Evolutionary conservation across 2,113 vertebrate species (phyloP).

Genomic region (Corythoichthys haematopterus): DNA sequence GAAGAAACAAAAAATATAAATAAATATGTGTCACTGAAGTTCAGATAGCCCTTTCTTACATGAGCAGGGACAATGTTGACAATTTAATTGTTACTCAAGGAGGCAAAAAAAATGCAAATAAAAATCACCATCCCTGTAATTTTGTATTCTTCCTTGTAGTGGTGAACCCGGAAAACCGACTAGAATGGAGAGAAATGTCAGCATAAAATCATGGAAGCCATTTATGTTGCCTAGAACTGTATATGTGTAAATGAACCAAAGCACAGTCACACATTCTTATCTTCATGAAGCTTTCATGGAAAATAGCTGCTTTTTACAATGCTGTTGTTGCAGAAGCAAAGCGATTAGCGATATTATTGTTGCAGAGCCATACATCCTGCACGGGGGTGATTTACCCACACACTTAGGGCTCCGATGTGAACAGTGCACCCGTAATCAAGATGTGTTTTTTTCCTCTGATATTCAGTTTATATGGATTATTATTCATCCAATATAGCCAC

Average conservation of each 20-base stretch:
- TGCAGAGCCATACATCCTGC: conserved; percentile 48
- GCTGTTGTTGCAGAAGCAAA: conserved; percentile 44
- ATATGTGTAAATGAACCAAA: not conserved
- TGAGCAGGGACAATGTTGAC: no score
- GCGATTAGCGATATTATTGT: conserved; percentile 63
- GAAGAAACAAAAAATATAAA: not conserved
- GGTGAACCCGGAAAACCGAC: not conserved
- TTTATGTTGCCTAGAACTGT: not conserved
- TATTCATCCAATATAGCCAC: conserved; percentile 60
- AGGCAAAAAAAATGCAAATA: no score
- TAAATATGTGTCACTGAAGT: no score
- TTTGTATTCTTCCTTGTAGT: not conserved
- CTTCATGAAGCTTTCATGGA: not conserved
- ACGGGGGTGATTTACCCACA: conserved; percentile 64
- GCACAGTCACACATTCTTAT: not conserved
- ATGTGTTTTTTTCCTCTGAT: conserved; percentile 60
- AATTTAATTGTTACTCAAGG: no score
- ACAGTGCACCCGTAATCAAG: conserved; percentile 53
- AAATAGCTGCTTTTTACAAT: conserved; percentile 34
- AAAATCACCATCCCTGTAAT: no score
- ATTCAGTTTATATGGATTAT: conserved; percentile 67
- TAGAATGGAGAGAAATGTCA: not conserved
- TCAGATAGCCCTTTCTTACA: no score
- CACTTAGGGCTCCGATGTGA: conserved; percentile 55
- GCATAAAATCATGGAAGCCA: not conserved